These are phyloP conservation scores for Stenolophus ochropezus DNA, from an alignment of 2,888 invertebrate genomes.

Conservation along the genomic window DNA sequence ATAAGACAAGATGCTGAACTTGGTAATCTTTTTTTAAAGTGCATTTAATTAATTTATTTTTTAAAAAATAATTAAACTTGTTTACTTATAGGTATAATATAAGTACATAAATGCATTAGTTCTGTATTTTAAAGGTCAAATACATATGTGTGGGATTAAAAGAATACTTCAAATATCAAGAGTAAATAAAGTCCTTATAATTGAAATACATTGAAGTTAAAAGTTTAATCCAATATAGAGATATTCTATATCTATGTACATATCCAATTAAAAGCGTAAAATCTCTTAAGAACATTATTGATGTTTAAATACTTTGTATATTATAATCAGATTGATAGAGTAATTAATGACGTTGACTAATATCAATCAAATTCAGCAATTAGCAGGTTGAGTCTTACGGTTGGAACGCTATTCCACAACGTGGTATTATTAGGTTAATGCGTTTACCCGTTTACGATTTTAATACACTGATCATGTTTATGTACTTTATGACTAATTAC, in stretches of 20 bases:
- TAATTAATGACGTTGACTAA: neutral
- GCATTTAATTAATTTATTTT: too few relatives aligned
- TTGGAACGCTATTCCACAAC: neutral
- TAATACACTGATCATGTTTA: constrained; percentile 22
- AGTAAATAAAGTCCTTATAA: too few relatives aligned
- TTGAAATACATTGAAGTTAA: too few relatives aligned
- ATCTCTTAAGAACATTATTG: neutral
- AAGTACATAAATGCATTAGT: too few relatives aligned
- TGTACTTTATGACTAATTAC: constrained; percentile 19
- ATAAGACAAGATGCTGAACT: too few relatives aligned
- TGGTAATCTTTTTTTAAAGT: too few relatives aligned
- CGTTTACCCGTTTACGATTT: constrained; percentile 18
- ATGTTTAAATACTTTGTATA: neutral
- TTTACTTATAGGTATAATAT: too few relatives aligned
- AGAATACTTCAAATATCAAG: too few relatives aligned
- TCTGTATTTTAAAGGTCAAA: too few relatives aligned
- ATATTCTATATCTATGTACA: neutral
- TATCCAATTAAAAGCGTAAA: neutral
- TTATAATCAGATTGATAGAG: neutral
- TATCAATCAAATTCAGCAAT: neutral
- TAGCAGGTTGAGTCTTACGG: neutral
- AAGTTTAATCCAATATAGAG: neutral
- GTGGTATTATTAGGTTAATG: constrained; percentile 6
- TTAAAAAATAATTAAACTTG: too few relatives aligned
- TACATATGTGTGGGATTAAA: too few relatives aligned